Base-by-base conservation (phyloP, 2,888 invertebrate species). In the Meandrusa payeni region DNA sequence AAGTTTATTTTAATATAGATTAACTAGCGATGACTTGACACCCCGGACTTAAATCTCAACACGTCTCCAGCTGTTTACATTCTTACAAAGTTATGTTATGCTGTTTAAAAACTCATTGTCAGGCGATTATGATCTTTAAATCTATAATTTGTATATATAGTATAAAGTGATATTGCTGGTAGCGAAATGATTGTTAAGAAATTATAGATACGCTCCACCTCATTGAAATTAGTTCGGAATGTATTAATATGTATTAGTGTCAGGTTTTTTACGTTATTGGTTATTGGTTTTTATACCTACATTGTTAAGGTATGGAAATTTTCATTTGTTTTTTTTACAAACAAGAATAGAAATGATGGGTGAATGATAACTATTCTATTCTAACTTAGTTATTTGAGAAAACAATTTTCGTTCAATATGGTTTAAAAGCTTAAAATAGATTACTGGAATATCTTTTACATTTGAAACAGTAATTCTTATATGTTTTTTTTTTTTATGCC, bases 1-100 rank as follows among this genome's bases (percentile, higher is more conserved):
- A 70, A 63, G 59, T 75, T 73, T 76, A 86, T 87, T 87, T 82
- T 74, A 83, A 86, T 85, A 82, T 82, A 82, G 76, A 87, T 86
- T 82, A 85, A 80, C 76, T 69, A 73, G 66, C 72, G 61, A 82
- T 85, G 86, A 85, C 85, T 86, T 81, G 82, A 83, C 85, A 80
- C 76, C 77, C 62, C 51, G 56, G 53, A 54, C 66, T 54, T 63
- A 69, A 67, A 71, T 70, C 59, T 47, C 55, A 54, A 57, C 55
- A 58, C 27, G 44, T 55, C 52, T 55, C 50, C 47, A 54, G 51
- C 54, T 51, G 53, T 47, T 55, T 54, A 46, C 47, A 43, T 34
- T 43, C 47, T 46, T 28, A 31, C 33, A 10, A 34, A n/a, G 5
- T 11, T 34, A n/a, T 32, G 5, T 32, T 3, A 7, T 28, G 17